Evolutionary conservation across 2,888 invertebrate species (phyloP).

Genomic region (Noctua comes): DNA sequence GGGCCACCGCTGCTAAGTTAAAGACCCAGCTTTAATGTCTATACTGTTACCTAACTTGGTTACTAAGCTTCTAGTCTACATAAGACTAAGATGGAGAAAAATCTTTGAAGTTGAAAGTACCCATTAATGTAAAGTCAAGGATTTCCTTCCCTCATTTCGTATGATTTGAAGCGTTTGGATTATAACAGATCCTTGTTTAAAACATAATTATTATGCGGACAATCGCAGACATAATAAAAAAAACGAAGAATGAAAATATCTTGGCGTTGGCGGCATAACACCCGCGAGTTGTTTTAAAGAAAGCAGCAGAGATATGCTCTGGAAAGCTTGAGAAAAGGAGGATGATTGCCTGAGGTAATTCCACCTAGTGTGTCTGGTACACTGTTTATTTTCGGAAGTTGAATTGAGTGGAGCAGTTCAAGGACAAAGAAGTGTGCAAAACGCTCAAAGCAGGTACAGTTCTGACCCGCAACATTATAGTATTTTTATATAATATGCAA

Average conservation of each 20-base stretch:
- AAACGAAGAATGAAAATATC: background rate
- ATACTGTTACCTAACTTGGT: background rate
- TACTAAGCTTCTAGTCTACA: background rate
- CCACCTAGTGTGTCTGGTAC: background rate
- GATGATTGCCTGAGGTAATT: background rate
- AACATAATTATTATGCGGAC: background rate
- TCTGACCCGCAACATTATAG: constrained; percentile 31
- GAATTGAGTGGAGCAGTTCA: background rate
- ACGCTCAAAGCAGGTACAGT: constrained; percentile 3
- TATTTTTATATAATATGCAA: constrained; percentile 34
- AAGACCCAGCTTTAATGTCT: background rate
- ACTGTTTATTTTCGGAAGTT: background rate
- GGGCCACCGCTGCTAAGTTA: too few species aligned
- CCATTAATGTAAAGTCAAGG: constrained; percentile 2
- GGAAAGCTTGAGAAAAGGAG: background rate
- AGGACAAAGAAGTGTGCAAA: constrained; percentile 8
- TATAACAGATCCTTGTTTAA: background rate
- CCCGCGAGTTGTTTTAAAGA: background rate
- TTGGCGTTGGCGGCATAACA: background rate
- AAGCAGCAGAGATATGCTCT: background rate
- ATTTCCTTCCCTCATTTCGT: background rate
- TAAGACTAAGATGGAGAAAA: background rate
- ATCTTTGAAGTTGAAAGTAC: background rate
- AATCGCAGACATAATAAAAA: background rate
- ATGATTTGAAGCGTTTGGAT: constrained; percentile 1